These are phyloP conservation scores for Microvelia longipes DNA, from an alignment of 1,140 invertebrate genomes.

Conservation along the genomic window DNA sequence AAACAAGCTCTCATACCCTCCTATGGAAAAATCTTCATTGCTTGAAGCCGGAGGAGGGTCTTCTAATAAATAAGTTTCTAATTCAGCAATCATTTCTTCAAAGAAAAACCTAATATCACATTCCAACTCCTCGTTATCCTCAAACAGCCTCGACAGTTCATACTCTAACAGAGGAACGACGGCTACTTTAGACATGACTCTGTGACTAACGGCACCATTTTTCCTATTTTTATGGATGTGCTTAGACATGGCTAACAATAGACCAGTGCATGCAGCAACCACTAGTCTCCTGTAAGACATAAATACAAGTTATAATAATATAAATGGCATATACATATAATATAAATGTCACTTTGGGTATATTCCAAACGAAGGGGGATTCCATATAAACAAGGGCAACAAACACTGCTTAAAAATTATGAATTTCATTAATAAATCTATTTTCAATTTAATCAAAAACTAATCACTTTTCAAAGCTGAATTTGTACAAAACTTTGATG, in stretches of 20 bases:
- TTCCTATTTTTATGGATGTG: slow-evolving; percentile 4
- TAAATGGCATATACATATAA: neutral
- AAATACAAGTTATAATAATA: neutral
- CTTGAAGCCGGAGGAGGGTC: neutral
- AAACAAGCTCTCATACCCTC: too few species aligned
- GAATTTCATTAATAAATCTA: too few species aligned
- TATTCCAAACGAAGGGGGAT: neutral
- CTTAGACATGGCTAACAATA: neutral
- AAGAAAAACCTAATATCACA: slow-evolving; percentile 2
- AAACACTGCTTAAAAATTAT: too few species aligned
- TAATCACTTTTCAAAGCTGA: too few species aligned
- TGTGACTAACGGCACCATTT: neutral
- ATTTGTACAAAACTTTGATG: too few species aligned
- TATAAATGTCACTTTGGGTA: neutral
- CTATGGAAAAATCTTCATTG: neutral
- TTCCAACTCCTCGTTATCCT: slow-evolving; percentile 7
- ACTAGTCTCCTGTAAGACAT: slow-evolving; percentile 2
- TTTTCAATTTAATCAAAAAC: too few species aligned
- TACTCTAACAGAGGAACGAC: slow-evolving; percentile 8
- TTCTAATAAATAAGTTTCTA: slow-evolving; percentile 3
- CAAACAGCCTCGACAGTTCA: slow-evolving; percentile 11
- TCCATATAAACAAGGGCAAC: too few species aligned
- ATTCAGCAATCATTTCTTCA: slow-evolving; percentile 6
- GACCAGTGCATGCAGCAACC: neutral
- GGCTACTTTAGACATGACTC: neutral